phyloP scores from a whole-genome alignment of 2,113 vertebrate species.

The Hydropotes inermis region DNA sequence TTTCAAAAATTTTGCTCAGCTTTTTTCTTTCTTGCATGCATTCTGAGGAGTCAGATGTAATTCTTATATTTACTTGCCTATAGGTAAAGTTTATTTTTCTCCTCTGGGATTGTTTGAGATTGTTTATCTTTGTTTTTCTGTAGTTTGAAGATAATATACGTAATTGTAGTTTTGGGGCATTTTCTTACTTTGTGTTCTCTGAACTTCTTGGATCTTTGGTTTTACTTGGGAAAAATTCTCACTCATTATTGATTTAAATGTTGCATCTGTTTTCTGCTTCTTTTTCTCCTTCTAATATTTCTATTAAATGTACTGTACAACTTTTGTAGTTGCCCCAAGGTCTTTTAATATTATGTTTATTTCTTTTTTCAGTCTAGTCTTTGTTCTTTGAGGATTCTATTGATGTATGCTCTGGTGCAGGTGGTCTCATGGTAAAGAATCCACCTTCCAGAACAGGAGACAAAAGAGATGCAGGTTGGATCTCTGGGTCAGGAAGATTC shows the following conservation, averaged over 20 bases:
- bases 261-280: background rate
- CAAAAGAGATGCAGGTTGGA: accelerated
- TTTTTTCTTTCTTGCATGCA: background rate
- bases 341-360: background rate
- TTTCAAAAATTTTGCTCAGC: background rate
- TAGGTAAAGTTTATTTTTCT: background rate
- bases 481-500: background rate
- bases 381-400: background rate
- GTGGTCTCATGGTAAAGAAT: background rate
- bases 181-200: background rate
- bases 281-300: background rate
- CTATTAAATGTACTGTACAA: background rate
- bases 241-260: background rate
- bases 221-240: background rate
- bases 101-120: background rate
- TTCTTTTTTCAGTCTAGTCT: background rate
- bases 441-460: background rate
- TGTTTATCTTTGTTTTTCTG: background rate
- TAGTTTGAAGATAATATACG: background rate
- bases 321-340: background rate
- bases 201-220: background rate
- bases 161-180: background rate
- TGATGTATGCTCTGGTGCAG: background rate
- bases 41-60: background rate
- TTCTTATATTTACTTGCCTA: background rate